A percentile compares a stretch with the other conserved stretches of the same genome.
Conservation (phyloP, 1,140 invertebrate species). For the Cotesia glomerata region DNA sequence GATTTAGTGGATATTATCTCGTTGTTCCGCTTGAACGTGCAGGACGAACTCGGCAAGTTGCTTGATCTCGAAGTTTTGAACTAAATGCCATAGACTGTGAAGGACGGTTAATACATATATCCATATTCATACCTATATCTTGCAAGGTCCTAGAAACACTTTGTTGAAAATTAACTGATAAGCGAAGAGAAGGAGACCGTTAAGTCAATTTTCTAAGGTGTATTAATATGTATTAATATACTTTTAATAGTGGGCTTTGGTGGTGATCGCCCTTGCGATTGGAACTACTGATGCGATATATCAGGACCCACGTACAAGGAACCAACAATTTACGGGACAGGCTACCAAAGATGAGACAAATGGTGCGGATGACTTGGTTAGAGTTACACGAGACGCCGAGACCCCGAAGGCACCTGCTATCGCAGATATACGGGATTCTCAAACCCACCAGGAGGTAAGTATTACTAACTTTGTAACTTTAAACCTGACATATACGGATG, state of each 20-base stretch:
- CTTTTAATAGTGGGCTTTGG: conserved; percentile 38
- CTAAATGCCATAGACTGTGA: background rate
- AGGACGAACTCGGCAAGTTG: conserved; percentile 14
- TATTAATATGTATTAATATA: conserved; percentile 35
- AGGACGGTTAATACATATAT: no score
- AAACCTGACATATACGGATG: background rate
- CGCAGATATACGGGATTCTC: background rate
- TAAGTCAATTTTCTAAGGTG: background rate
- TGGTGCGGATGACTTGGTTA: background rate
- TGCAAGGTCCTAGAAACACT: no score
- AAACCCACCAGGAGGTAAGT: background rate
- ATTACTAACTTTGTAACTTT: background rate
- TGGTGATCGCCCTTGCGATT: conserved; percentile 41
- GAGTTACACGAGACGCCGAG: conserved; percentile 22
- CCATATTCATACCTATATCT: no score
- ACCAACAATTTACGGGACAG: conserved; percentile 32
- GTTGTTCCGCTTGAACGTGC: conserved; percentile 44
- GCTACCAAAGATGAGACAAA: background rate
- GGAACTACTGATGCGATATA: conserved; percentile 37
- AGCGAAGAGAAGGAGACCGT: no score
- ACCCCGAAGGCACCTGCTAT: background rate
- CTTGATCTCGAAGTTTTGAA: background rate
- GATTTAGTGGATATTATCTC: conserved; percentile 54
- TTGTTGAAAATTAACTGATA: no score
- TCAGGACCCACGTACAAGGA: conserved; percentile 42